phyloP scores from a whole-genome alignment of 2,888 invertebrate species.

The Drosophila multiciliata region DNA sequence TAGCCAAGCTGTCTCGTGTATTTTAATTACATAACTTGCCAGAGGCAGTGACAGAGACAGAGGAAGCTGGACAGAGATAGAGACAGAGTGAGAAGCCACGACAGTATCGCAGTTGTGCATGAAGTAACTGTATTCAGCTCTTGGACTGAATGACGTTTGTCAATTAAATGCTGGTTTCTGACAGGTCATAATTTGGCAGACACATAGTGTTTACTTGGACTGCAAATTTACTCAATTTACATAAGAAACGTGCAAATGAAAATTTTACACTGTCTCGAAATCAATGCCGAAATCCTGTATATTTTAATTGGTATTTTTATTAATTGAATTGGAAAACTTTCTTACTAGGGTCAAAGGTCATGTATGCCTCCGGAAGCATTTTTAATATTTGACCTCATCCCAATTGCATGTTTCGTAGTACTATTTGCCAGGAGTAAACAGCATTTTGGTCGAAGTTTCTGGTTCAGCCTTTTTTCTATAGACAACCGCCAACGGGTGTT shows the following conservation, averaged over 20 bases:
- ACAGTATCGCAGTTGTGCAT: slow-evolving; percentile 1
- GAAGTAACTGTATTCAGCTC: slow-evolving; percentile 29
- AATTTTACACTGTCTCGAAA: slow-evolving; percentile 28
- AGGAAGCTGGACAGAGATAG: not conserved
- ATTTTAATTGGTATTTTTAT: slow-evolving; percentile 36
- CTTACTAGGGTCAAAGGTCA: slow-evolving; percentile 15
- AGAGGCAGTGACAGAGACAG: not conserved
- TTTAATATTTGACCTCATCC: slow-evolving; percentile 12
- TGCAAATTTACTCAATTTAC: slow-evolving; percentile 40
- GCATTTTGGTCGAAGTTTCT: slow-evolving; percentile 19
- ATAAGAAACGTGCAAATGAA: slow-evolving; percentile 42
- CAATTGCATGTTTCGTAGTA: slow-evolving; percentile 25
- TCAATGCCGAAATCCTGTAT: not conserved
- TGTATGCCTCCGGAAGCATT: slow-evolving; percentile 22
- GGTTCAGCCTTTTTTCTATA: slow-evolving; percentile 31
- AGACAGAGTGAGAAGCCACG: not conserved
- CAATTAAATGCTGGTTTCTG: slow-evolving; percentile 60
- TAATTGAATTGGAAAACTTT: slow-evolving; percentile 65
- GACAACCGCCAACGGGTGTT: slow-evolving; percentile 30
- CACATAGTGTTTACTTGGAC: slow-evolving; percentile 8
- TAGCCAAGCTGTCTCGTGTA: slow-evolving; percentile 36
- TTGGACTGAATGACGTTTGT: slow-evolving; percentile 62
- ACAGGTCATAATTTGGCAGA: slow-evolving; percentile 1
- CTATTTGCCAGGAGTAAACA: slow-evolving; percentile 60
- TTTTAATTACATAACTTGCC: slow-evolving; percentile 13